Evolutionary conservation across 2,113 vertebrate species (phyloP), one percentile per base, ranked within the genome.

Genomic region (Micronycteris hirsuta): DNA sequence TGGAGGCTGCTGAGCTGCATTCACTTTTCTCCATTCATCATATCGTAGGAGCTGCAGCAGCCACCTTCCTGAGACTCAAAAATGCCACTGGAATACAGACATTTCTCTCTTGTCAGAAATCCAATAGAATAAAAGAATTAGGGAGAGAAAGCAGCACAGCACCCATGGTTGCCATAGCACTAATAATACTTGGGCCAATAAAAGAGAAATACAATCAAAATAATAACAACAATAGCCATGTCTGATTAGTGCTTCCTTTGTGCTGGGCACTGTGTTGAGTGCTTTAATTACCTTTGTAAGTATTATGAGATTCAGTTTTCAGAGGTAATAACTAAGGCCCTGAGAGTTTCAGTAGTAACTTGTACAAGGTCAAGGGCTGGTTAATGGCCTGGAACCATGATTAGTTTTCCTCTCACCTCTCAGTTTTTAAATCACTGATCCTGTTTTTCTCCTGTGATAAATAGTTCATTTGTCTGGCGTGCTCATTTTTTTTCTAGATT

Each of bases 1-100:
- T 87, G 87, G 11, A 68, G 45, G 93, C 45, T 85, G 47, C 41
- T 81, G 8, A 87, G 45, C 86, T 93, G n/a, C 2, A 7, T 82
- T 96, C 65, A 24, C 5, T 93, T 95, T 94, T 95, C 92, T 94
- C 63, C 89, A 84, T 67, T 94, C 93, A 73, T 83, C 36, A 43
- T 88, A 87, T 96, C 76, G 87, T 9, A 95, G 71, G 26, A 81
- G 9, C 20, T 73, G 36, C 13, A 68, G 45, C 14, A 83, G 41
- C 16, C 54, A 81, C 28, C 49, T 95, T 96, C 43, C 47, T 89
- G 68, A 84, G 17, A 74, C n/a, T 77, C 63, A 86, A 78, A 82
- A 78, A 77, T 52, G n/a, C 31, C 89, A 52, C 54, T 89, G 78
- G 95, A 91, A 86, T 56, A 52, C 0, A 78, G 52, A 63, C 63